A percentile compares a stretch with the other conserved stretches of the same genome.
Evolutionary conservation across 2,113 vertebrate species (phyloP).

Genomic region (Chamaetylas fuelleborni): DNA sequence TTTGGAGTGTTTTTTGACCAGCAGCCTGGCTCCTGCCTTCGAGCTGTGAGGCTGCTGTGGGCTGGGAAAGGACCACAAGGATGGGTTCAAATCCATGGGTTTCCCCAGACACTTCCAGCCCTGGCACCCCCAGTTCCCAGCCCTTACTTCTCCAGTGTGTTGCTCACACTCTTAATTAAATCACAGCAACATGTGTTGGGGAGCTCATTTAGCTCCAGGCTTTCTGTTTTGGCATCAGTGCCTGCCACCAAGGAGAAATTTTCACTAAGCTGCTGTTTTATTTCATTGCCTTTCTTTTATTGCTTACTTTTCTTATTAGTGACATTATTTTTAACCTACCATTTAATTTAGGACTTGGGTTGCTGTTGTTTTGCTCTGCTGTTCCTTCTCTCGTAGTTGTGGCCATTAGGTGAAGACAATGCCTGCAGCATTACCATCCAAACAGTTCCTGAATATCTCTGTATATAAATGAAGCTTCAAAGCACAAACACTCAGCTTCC

Average conservation of each 20-base stretch:
- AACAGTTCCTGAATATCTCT: neutral
- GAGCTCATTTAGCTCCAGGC: neutral
- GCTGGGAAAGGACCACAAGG: neutral
- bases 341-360: neutral
- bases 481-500: neutral
- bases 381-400: neutral
- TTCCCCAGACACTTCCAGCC: neutral
- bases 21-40: neutral
- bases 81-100: fast-evolving
- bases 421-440: neutral
- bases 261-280: neutral
- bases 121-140: neutral
- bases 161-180: neutral
- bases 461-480: neutral
- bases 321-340: neutral
- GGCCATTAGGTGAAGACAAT: neutral
- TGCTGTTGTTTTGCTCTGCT: neutral
- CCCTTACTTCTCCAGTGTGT: neutral
- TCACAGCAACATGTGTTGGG: fast-evolving
- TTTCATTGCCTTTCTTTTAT: neutral
- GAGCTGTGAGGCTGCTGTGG: fast-evolving
- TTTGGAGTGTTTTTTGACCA: neutral
- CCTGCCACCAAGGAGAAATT: neutral
- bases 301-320: neutral
- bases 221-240: neutral